These are phyloP conservation scores for Hydrozoanthus gracilis DNA, from an alignment of 92 coral and sea anemone species.

Conservation along the genomic window DNA sequence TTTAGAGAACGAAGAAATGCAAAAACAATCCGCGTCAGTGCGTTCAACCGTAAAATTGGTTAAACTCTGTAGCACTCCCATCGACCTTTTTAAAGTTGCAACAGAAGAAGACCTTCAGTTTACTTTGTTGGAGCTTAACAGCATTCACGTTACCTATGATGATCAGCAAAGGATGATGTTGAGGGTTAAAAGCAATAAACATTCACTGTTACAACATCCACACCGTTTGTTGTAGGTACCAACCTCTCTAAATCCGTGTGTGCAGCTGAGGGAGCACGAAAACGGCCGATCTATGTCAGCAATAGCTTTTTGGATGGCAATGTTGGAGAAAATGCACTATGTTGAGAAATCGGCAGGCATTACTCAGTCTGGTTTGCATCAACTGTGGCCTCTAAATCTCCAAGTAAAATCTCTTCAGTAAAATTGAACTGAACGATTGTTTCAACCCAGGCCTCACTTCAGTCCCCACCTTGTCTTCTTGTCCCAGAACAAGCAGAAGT, in stretches of 20 bases:
- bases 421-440: too few relatives aligned
- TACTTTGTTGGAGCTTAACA: not conserved
- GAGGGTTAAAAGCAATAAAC: too few relatives aligned
- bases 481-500: too few relatives aligned
- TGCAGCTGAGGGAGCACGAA: not conserved
- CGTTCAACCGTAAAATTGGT: not conserved
- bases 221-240: not conserved
- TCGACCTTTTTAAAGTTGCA: not conserved
- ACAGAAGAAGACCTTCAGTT: constrained; percentile 2
- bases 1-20: not conserved
- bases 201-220: too few relatives aligned
- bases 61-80: not conserved
- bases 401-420: too few relatives aligned
- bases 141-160: not conserved
- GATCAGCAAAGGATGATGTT: not conserved
- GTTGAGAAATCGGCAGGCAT: not conserved
- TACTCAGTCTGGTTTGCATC: not conserved
- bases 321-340: not conserved
- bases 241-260: not conserved
- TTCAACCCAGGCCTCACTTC: too few relatives aligned
- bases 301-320: not conserved
- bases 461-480: too few relatives aligned
- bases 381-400: not conserved
- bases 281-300: not conserved
- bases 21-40: not conserved